Evolutionary conservation across 2,888 invertebrate genomes (phyloP).

Genomic region (Aphodius sticticus): DNA sequence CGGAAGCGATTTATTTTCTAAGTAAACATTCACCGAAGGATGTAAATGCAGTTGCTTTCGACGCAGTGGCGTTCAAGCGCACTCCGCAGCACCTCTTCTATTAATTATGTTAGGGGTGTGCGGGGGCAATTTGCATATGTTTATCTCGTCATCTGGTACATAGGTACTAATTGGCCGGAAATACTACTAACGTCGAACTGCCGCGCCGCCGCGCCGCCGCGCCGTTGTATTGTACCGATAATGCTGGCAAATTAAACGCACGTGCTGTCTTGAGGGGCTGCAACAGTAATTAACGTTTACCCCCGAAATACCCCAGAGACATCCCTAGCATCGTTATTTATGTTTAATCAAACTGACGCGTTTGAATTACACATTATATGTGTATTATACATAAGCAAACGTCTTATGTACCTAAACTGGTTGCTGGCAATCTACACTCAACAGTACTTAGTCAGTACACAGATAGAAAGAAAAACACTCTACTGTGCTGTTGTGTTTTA

Average conservation of each 20-base stretch:
- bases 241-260: conserved; percentile 32
- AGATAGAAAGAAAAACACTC: too few relatives aligned
- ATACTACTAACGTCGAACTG: conserved; percentile 19
- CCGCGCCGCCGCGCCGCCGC: conserved; percentile 6
- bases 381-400: not conserved
- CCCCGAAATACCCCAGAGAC: not conserved
- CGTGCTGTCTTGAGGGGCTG: conserved; percentile 31
- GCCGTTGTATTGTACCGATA: conserved; percentile 22
- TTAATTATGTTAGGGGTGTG: conserved; percentile 6
- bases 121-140: conserved; percentile 26
- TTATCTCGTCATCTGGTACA: conserved; percentile 23
- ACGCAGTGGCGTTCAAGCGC: not conserved
- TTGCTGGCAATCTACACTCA: too few relatives aligned
- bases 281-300: conserved; percentile 30
- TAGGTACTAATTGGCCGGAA: conserved; percentile 28
- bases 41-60: not conserved
- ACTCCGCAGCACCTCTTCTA: not conserved
- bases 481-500: too few relatives aligned
- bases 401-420: not conserved
- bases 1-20: too few relatives aligned
- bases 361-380: not conserved
- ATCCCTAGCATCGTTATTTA: not conserved
- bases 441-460: too few relatives aligned
- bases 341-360: not conserved
- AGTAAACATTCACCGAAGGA: not conserved